A percentile compares a stretch with the other conserved stretches of the same genome.
Conservation (phyloP, 2,113 vertebrate genomes). For the Dendropsophus ebraccatus region DNA sequence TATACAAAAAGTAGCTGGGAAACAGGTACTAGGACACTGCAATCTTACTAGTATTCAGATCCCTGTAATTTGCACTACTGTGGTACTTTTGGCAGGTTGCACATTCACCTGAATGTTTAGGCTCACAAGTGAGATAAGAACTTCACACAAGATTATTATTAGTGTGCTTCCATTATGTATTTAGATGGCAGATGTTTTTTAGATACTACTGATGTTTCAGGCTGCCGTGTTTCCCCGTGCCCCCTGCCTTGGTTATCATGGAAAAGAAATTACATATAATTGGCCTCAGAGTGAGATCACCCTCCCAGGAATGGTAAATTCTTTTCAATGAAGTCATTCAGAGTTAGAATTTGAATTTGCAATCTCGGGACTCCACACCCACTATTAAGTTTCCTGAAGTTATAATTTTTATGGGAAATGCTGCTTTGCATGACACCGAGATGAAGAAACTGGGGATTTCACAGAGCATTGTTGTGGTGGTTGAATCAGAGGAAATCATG, state of each 20-base stretch:
- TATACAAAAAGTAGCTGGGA: too few species aligned
- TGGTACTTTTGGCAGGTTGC: too few species aligned
- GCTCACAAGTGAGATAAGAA: too few species aligned
- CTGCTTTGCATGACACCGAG: not conserved
- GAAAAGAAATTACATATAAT: constrained; percentile 19
- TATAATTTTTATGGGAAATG: not conserved
- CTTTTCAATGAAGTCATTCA: constrained; percentile 24
- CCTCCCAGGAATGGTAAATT: constrained; percentile 13
- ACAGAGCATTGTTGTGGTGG: not conserved
- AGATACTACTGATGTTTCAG: not conserved
- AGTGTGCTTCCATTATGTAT: not conserved
- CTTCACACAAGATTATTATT: too few species aligned
- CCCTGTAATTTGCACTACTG: too few species aligned
- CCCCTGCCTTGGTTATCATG: not conserved
- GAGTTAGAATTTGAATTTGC: constrained; percentile 9
- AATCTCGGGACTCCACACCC: constrained; percentile 19
- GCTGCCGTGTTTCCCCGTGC: not conserved
- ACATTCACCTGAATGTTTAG: too few species aligned
- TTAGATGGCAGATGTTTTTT: not conserved
- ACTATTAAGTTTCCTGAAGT: not conserved
- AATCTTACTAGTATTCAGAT: too few species aligned
- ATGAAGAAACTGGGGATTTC: not conserved
- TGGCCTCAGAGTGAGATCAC: constrained; percentile 3
- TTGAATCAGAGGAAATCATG: not conserved
- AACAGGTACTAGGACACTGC: too few species aligned